Evolutionary conservation across 2,888 invertebrate genomes (phyloP).

Genomic region (Metacarcinus magister): DNA sequence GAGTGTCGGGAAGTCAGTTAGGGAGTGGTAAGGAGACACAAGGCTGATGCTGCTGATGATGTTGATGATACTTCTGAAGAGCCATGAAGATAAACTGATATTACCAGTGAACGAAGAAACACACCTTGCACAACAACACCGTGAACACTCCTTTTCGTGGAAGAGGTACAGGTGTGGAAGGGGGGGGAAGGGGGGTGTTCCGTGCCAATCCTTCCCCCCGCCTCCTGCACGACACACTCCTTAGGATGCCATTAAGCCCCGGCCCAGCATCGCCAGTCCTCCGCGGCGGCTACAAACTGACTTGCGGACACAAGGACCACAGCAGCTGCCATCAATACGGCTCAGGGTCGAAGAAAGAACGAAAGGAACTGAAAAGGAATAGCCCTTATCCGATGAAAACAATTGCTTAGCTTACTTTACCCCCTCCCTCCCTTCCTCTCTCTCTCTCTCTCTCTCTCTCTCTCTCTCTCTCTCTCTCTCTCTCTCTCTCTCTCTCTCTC

Average conservation of each 20-base stretch:
- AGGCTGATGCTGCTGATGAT: background rate
- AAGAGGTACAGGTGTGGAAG: background rate
- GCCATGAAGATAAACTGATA: background rate
- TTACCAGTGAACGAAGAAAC: background rate
- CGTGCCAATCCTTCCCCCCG: background rate
- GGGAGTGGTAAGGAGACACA: background rate
- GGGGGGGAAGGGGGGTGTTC: no score
- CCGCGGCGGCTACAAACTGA: background rate
- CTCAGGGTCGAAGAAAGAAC: slow-evolving; percentile 32
- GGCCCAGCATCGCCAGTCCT: background rate
- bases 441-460: slow-evolving; percentile 29
- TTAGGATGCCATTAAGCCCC: background rate
- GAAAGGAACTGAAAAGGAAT: background rate
- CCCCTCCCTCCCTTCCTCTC: background rate
- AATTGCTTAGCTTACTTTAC: slow-evolving; percentile 26
- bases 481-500: background rate
- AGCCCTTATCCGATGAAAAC: background rate
- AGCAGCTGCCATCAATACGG: slow-evolving; percentile 3
- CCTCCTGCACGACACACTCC: background rate
- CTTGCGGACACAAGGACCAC: background rate
- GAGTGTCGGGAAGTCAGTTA: background rate
- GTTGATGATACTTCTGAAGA: background rate
- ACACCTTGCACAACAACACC: background rate
- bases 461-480: background rate
- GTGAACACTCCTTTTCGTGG: slow-evolving; percentile 2